Evolutionary conservation across 2,888 invertebrate species (phyloP), one percentile per base, ranked within the genome.

Genomic region (Apoderus coryli): DNA sequence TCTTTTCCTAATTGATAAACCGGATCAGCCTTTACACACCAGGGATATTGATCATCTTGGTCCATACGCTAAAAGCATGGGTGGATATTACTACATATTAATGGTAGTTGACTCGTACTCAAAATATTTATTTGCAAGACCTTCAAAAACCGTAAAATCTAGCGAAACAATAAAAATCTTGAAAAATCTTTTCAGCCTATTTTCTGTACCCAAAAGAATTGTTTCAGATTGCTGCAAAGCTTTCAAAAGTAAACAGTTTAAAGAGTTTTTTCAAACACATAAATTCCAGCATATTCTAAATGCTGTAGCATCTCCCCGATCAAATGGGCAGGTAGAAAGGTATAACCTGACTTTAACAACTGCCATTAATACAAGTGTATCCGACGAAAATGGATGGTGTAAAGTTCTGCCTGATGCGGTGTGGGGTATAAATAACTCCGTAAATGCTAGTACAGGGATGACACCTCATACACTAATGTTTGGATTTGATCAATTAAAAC

Each of bases 321-420:
- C n/a, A n/a, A n/a, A n/a, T n/a, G n/a, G 14, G 4, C 29, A 29
- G 15, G 29, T 29, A 3, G 29, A 29, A 25, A n/a, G 33, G 4
- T 33, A 29, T 15, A 29, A 33, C 9, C 12, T n/a, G n/a, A 19
- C 19, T 6, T 19, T 19, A 19, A 7, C 6, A 19, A 9, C 19
- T 19, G 19, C 19, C 34, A 35, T n/a, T 34, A 31, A 35, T 27
- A 26, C 29, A 35, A 25, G 27, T 35, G 10, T 25, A 35, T 22
- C 3, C 49, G 50, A 24, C 10, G 50, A 46, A 48, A n/a, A n/a
- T n/a, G n/a, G n/a, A n/a, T n/a, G n/a, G n/a, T 15, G 29, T 38
- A 9, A 36, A 32, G 22, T 22, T 48, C 10, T 24, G 2, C 45
- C 39, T 16, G 12, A 29, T 2, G 27, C 46, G 10, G 42, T 49